These are phyloP conservation scores for Poecilus cupreus DNA, from an alignment of 2,888 invertebrate genomes.

Conservation along the genomic window DNA sequence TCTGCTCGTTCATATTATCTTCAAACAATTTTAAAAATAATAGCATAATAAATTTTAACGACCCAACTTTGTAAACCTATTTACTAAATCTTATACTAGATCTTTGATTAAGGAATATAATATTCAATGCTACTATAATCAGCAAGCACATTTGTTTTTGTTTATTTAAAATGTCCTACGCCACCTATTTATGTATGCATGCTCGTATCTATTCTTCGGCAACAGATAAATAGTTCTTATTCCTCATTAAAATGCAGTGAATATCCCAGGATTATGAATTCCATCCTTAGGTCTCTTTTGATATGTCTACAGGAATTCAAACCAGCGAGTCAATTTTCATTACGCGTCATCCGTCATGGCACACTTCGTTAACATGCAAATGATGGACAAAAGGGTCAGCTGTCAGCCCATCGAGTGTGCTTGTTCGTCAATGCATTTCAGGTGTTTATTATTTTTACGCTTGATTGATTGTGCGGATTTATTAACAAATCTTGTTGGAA, in stretches of 20 bases:
- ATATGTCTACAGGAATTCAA: neutral
- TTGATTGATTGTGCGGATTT: constrained; percentile 37
- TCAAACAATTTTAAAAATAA: too few species aligned
- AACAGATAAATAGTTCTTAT: too few species aligned
- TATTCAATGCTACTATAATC: too few species aligned
- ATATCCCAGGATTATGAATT: neutral
- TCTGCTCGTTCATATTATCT: too few species aligned
- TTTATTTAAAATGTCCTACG: too few species aligned
- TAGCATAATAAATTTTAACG: too few species aligned
- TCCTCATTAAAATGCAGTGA: neutral
- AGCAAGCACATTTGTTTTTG: too few species aligned
- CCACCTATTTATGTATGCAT: too few species aligned
- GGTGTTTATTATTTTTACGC: constrained; percentile 43
- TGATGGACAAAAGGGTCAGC: constrained; percentile 37
- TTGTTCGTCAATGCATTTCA: constrained; percentile 19
- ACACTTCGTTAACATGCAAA: constrained; percentile 45
- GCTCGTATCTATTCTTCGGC: neutral
- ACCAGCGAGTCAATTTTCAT: neutral
- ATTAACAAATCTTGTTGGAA: constrained; percentile 36
- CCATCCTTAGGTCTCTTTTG: neutral
- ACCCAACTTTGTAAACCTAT: too few species aligned
- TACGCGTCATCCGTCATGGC: constrained; percentile 23
- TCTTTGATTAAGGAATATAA: too few species aligned
- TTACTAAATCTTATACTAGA: too few species aligned
- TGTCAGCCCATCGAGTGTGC: constrained; percentile 4